Base-by-base conservation (phyloP, 2,113 vertebrate genomes). In the Ammodytes dubius region DNA sequence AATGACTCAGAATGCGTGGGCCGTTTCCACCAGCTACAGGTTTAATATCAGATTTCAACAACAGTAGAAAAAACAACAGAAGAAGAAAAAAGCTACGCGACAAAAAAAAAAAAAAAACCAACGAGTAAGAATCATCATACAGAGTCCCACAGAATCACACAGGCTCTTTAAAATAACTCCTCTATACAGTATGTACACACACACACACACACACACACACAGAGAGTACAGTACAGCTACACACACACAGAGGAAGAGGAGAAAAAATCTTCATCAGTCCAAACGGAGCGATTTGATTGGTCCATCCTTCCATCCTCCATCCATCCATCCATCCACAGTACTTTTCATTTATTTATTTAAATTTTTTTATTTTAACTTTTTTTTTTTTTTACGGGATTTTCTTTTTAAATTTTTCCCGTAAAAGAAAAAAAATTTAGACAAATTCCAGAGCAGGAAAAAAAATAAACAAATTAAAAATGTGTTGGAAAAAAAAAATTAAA, bases 141-240 rank as follows among this genome's bases (percentile, higher is more conserved):
- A 27, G 27, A 27, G 27, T 91, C 74, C 81, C 82, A 94, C 92
- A 91, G 91, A 94, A 94, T 94, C 85, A 90, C 91, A 91, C 92
- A 93, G 93, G 87, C 89, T 93, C 93, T 96, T 98, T 96, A 96
- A 97, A 97, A 97, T 96, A 95, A 96, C 95, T 96, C 95, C 95
- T 96, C 96, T 98, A 96, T 97, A 98, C 97, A 98, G 82, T 98
- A 98, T 98, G 94, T 98, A 98, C 97, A 99, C 93, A 95, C 86
- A 82, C 79, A 58, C 88, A 19, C 78, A 73, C 75, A 56, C 83
- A 13, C 74, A 57, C 74, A 13, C 78, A 82, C 9, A 83, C 80
- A 86, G 79, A 75, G 2, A 86, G 76, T 72, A 87, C 81, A 82
- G 80, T 83, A 90, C 88, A 85, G 79, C 83, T 79, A 87, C 87